Base-by-base conservation (phyloP, 1,140 invertebrate species). In the Lethrus apterus region DNA sequence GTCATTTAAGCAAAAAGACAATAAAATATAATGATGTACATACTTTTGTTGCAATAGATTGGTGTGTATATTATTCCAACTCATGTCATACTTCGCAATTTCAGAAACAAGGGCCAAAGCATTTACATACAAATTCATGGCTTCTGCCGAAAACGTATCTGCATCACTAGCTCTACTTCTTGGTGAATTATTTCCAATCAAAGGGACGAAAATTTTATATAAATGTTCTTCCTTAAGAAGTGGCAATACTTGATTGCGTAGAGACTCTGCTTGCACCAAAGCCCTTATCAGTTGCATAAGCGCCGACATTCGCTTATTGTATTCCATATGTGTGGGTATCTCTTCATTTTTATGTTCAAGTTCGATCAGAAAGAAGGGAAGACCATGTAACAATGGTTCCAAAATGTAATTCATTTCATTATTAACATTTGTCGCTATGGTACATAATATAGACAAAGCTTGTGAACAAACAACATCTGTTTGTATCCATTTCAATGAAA, bases 251-350 rank as follows among this genome's bases (percentile, higher is more conserved):
- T 68, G 65, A 9, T 44, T 49, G 18, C 59, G 54, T 4, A 70
- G 51, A 14, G 53, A 18, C 20, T 63, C 54, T 8, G 59, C 62
- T 50, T 68, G 67, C 4, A 68, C 53, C 51, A 76, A 61, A 51
- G 69, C 69, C 50, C 68, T 65, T 14, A 75, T 55, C 14, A 76
- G 49, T 56, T 73, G 70, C 53, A 76, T 65, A 2, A 75, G 47
- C 30, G 72, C 71, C 3, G 43, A 53, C 32, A 53, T 45, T 50
- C 52, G 50, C 46, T 46, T 48, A 40, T 53, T 54, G n/a, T 60
- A 40, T 30, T 62, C 58, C 7, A 48, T 32, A 35, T 54, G 29
- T 8, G 26, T 30, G 4, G n/a, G 47, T 13, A 50, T 36, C n/a
- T 46, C 44, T 7, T 57, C 54, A 10, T 55, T 49, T 24, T 40